phyloP scores from a whole-genome alignment of 2,113 vertebrate species.

The Macrotus californicus region DNA sequence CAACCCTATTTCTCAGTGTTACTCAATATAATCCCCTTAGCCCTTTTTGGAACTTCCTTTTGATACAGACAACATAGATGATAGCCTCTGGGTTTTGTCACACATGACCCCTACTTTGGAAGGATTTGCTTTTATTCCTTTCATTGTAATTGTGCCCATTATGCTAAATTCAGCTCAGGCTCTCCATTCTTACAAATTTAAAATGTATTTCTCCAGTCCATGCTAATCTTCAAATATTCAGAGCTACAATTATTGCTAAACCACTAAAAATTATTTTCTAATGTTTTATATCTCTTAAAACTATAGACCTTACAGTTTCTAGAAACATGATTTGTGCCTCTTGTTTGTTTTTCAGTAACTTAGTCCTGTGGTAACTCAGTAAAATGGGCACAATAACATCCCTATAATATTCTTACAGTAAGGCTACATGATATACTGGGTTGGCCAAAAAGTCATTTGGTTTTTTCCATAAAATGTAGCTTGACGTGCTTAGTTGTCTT shows the following conservation, averaged over 20 bases:
- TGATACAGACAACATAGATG: not conserved
- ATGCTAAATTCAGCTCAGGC: not conserved
- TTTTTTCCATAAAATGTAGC: too few species aligned
- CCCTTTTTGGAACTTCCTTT: not conserved
- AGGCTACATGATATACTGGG: not conserved
- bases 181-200: not conserved
- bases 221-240: not conserved
- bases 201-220: not conserved
- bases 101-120: not conserved
- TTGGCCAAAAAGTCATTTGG: too few species aligned
- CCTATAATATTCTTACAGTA: not conserved
- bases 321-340: not conserved
- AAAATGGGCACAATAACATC: not conserved
- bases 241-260: not conserved
- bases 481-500: too few species aligned
- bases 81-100: not conserved
- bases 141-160: not conserved
- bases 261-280: not conserved
- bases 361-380: not conserved
- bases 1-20: not conserved
- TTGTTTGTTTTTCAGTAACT: not conserved
- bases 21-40: not conserved
- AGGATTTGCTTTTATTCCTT: not conserved
- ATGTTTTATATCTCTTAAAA: not conserved
- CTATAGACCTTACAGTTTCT: not conserved